phyloP scores from a whole-genome alignment of 2,797 vertebrate genomes.

The Iguana delicatissima region DNA sequence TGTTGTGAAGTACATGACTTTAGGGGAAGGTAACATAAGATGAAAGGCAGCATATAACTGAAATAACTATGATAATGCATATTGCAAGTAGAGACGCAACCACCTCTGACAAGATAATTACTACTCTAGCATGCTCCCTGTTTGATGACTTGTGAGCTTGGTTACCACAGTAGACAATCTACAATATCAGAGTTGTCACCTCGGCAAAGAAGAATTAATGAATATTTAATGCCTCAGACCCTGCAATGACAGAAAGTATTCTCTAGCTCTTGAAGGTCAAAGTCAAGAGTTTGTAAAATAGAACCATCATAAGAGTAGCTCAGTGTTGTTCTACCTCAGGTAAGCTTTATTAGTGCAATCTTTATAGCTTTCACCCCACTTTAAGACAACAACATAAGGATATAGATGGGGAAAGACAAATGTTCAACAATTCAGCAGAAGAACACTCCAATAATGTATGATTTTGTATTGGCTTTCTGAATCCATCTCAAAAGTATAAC shows the following conservation, averaged over 20 bases:
- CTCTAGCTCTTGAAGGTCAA: constrained; percentile 61
- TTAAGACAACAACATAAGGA: constrained; percentile 48
- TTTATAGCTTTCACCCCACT: constrained; percentile 56
- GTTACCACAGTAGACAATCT: constrained; percentile 66
- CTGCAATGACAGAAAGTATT: constrained; percentile 60
- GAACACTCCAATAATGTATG: neutral
- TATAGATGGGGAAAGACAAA: constrained; percentile 16
- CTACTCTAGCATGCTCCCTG: neutral
- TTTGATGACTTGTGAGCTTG: constrained; percentile 61
- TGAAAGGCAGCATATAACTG: constrained; percentile 7
- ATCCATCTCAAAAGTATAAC: constrained; percentile 32
- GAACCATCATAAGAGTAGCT: constrained; percentile 54
- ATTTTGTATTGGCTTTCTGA: constrained; percentile 54
- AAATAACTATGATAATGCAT: neutral
- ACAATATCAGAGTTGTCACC: constrained; percentile 63
- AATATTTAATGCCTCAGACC: constrained; percentile 64
- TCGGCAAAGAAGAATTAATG: constrained; percentile 52
- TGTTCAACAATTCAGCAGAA: constrained; percentile 30
- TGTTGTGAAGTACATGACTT: constrained; percentile 28
- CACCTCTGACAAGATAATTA: constrained; percentile 56
- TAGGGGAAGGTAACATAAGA: constrained; percentile 38
- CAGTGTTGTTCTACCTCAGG: constrained; percentile 47
- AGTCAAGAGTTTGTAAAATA: constrained; percentile 58
- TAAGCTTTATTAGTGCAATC: constrained; percentile 45
- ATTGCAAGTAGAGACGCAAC: constrained; percentile 38